Evolutionary conservation across 2,797 vertebrate genomes (phyloP).

Genomic region (Picus viridis): DNA sequence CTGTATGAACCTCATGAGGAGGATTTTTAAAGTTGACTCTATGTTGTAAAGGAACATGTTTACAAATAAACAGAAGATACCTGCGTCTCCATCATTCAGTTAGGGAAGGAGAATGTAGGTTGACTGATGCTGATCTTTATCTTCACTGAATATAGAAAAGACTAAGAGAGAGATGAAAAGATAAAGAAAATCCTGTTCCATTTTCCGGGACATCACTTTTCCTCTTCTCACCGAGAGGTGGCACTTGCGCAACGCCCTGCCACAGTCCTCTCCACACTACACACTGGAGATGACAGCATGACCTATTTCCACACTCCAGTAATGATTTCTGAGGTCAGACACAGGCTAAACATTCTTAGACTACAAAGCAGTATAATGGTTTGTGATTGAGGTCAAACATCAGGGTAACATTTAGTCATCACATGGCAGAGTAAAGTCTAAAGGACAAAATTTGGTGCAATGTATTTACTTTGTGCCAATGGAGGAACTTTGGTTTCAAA

Average conservation of each 20-base stretch:
- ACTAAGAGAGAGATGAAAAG: background rate
- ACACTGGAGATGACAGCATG: background rate
- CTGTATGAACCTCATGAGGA: background rate
- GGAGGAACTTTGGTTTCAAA: background rate
- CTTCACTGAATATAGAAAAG: background rate
- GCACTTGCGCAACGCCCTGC: background rate
- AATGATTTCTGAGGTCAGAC: background rate
- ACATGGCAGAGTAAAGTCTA: background rate
- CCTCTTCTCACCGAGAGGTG: conserved; percentile 30
- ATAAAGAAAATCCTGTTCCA: background rate
- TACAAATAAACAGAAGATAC: background rate
- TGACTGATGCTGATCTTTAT: background rate
- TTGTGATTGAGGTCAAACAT: conserved; percentile 33
- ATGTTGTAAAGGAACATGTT: background rate
- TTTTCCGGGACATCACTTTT: background rate
- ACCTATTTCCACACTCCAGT: background rate
- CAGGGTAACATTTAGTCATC: conserved; percentile 1
- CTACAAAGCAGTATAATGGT: background rate
- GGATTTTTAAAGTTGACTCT: background rate
- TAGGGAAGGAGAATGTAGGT: background rate
- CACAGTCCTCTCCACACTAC: too few species aligned
- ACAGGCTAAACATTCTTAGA: conserved; percentile 5
- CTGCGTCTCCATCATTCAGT: background rate
- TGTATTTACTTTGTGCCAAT: background rate
- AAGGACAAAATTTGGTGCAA: conserved; percentile 6